These are phyloP conservation scores for Platysternon megacephalum DNA, from an alignment of 2,113 vertebrate genomes.

Conservation along the genomic window DNA sequence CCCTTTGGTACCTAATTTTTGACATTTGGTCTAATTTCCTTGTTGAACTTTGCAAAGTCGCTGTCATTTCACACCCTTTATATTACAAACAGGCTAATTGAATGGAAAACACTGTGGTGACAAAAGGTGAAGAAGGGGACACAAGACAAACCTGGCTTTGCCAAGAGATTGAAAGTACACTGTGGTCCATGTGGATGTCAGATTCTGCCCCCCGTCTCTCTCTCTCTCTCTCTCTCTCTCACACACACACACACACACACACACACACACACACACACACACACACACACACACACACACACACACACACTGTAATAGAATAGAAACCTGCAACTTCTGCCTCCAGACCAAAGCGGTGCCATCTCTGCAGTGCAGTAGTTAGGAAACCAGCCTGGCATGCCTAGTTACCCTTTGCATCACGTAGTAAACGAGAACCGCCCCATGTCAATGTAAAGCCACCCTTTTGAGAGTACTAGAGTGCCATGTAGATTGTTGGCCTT, in stretches of 20 bases:
- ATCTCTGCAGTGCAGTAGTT: background rate
- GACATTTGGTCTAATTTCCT: background rate
- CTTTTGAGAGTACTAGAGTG: background rate
- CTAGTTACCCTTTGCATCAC: background rate
- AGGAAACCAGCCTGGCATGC: background rate
- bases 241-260: no score
- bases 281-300: fast-evolving
- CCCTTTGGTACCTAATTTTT: background rate
- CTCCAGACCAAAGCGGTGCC: background rate
- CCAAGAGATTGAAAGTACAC: fast-evolving
- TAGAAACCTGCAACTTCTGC: background rate
- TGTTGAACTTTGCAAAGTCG: background rate
- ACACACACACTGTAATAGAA: fast-evolving
- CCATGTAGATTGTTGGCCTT: fast-evolving
- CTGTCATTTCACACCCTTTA: no score
- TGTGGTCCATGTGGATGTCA: background rate
- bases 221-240: no score
- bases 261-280: no score
- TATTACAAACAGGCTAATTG: background rate
- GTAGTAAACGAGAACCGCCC: no score
- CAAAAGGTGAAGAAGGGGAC: background rate
- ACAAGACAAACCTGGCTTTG: background rate
- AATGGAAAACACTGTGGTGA: background rate
- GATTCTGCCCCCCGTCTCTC: fast-evolving
- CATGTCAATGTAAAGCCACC: background rate